A percentile compares a stretch with the other conserved stretches of the same genome.
Evolutionary conservation across 2,797 vertebrate species (phyloP).

Genomic region (Myotis pilosus): DNA sequence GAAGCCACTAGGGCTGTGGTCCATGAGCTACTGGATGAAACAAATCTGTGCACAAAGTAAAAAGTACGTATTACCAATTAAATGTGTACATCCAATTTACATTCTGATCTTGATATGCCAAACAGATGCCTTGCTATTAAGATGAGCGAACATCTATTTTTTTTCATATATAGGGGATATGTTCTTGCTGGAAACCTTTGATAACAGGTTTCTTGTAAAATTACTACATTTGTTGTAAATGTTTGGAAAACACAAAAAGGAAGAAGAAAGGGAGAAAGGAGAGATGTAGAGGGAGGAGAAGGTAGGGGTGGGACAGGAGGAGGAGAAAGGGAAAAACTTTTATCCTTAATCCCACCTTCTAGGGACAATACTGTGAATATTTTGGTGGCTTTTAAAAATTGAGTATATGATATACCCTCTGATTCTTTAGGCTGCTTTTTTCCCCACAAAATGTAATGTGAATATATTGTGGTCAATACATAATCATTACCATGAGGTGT

Average conservation of each 20-base stretch:
- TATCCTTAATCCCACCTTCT: neutral
- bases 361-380: neutral
- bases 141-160: neutral
- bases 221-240: neutral
- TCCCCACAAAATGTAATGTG: neutral
- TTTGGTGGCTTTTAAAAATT: neutral
- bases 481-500: neutral
- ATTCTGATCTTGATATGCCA: neutral
- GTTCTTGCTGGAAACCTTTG: neutral
- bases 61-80: neutral
- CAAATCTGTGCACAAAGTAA: neutral
- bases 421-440: neutral
- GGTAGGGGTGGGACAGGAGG: too few species aligned
- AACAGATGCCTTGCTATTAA: neutral
- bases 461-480: neutral
- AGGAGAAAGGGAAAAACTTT: neutral
- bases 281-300: too few species aligned
- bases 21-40: neutral
- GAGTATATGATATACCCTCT: neutral
- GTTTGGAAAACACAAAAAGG: conserved; percentile 7
- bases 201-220: neutral
- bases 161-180: neutral
- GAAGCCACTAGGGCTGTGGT: neutral
- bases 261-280: neutral
- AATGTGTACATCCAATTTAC: neutral